Conservation (phyloP, 1,140 invertebrate species). For the Drosophila sulfurigaster region DNA sequence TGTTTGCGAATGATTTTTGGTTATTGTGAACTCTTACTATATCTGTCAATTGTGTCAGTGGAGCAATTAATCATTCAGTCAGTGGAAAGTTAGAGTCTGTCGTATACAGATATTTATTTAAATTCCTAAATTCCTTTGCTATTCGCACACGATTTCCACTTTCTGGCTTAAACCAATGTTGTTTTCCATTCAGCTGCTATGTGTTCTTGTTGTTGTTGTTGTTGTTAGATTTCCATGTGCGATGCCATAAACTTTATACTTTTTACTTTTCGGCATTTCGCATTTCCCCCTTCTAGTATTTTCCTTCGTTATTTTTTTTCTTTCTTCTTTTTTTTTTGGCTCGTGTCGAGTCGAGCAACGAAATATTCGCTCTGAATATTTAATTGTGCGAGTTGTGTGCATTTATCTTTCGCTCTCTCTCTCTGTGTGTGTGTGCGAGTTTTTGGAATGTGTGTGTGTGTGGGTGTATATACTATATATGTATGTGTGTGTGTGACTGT, state of each 20-base stretch:
- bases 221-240: conserved; percentile 2
- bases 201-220: background rate
- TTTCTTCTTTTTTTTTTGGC: background rate
- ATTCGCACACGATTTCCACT: background rate
- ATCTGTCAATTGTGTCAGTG: background rate
- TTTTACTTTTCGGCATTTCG: conserved; percentile 50
- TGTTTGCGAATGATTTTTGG: background rate
- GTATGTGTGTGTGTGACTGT: conserved; percentile 17
- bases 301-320: background rate
- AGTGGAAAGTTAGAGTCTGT: background rate
- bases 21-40: background rate
- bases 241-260: conserved; percentile 49
- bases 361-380: conserved; percentile 80
- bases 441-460: background rate
- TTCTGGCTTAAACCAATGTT: conserved; percentile 17
- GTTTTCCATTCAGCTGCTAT: background rate
- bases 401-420: conserved; percentile 19
- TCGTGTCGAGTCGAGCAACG: conserved; percentile 19
- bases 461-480: background rate
- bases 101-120: background rate
- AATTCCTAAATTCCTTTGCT: background rate
- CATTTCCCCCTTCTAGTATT: conserved; percentile 6
- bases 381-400: conserved; percentile 69
- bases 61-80: background rate
- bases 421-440: background rate